phyloP scores from a whole-genome alignment of 1,140 invertebrate genomes.

The Drosophila azteca region DNA sequence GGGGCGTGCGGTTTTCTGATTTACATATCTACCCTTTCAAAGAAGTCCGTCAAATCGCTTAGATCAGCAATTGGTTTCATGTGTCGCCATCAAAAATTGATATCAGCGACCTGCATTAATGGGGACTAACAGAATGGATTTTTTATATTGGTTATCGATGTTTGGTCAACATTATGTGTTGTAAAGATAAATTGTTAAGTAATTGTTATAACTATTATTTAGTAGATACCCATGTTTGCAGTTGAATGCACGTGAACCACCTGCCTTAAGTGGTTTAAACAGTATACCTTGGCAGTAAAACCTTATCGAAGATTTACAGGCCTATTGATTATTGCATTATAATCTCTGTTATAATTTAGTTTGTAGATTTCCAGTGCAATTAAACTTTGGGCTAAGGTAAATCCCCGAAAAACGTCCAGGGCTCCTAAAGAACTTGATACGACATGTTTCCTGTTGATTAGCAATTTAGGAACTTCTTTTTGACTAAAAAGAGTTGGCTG shows the following conservation, averaged over 20 bases:
- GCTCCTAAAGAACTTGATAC: too few relatives aligned
- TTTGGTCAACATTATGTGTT: too few relatives aligned
- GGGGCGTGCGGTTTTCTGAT: conserved; percentile 23
- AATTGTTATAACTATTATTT: too few relatives aligned
- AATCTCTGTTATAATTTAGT: not conserved
- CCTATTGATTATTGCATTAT: not conserved
- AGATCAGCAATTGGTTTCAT: conserved; percentile 45
- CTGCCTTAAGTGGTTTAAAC: not conserved
- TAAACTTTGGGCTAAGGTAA: conserved; percentile 11
- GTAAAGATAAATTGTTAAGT: too few relatives aligned
- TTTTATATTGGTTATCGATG: too few relatives aligned
- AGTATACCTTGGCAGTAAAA: not conserved
- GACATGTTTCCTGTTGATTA: conserved; percentile 9
- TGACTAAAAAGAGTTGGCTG: conserved; percentile 1
- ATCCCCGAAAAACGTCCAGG: conserved; percentile 12
- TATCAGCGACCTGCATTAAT: conserved; percentile 53
- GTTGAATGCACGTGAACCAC: too few relatives aligned
- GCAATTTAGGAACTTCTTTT: conserved; percentile 3
- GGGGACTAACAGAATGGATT: conserved; percentile 1
- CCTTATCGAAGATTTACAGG: conserved; percentile 8
- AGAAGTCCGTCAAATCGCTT: conserved; percentile 33
- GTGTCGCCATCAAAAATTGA: conserved; percentile 26
- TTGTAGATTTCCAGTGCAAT: not conserved
- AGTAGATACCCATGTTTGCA: too few relatives aligned
- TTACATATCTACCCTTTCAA: conserved; percentile 17